Evolutionary conservation across 2,888 invertebrate species (phyloP), one percentile per base, ranked within the genome.

Genomic region (Phorcus lineatus): DNA sequence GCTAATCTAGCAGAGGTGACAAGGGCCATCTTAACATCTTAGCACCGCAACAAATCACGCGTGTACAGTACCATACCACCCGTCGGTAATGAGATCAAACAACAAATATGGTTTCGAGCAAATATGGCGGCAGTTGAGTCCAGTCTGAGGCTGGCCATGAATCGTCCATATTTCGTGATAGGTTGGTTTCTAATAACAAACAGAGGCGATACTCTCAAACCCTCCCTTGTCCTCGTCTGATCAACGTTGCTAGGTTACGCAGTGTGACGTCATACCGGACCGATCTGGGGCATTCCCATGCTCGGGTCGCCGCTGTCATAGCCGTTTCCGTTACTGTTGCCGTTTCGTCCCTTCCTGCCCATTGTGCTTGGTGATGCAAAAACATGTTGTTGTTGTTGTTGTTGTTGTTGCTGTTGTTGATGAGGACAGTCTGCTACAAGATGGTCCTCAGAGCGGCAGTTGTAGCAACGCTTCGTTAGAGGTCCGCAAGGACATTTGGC

Each of bases 401-500:
- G 80, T 78, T 80, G 82, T 80, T 83, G 81, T 62, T 82, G 80
- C 55, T 83, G 86, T 53, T 89, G 89, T 81, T 88, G 86, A 36
- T 88, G 82, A 0, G 97, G 97, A 93, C 98, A 98, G 91, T 97
- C 97, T 40, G 97, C 97, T 83, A 97, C 96, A 81, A 98, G 95
- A 94, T 98, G 98, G 90, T 96, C 96, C 88, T 96, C 96, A 87
- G 96, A 95, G 93, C 97, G 97, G 94, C 97, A 98, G 92, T 96
- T 95, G 94, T 98, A 97, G 94, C 98, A 98, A 90, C 96, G 95
- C 94, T 97, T 97, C 89, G 97, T 97, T 94, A 97, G 96, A 77
- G 97, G 97, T 17, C 97, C 97, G 92, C 96, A 94, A 85, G 95
- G 95, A 93, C 98, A 98, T 93, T 97, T 97, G 53, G 97, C 96